Percentiles rank a stretch among this genome's conserved stretches.
phyloP scores from a whole-genome alignment of 2,113 vertebrate genomes.

The Cichladusa arquata region DNA sequence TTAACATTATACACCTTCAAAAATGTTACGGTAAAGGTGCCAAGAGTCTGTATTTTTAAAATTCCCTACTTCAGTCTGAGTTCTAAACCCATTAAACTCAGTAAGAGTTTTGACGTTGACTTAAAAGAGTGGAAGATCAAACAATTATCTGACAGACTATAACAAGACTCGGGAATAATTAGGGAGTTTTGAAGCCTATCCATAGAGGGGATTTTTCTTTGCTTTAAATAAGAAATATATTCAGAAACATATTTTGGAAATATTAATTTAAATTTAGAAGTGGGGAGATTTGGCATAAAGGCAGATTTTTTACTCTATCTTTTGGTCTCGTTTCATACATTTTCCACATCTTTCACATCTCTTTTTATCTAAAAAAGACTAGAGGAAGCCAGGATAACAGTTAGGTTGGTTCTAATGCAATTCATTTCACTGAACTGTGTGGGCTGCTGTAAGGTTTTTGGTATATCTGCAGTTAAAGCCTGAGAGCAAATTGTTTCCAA shows the following conservation, averaged over 20 bases:
- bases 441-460: background rate
- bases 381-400: background rate
- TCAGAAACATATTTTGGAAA: slow-evolving; percentile 46
- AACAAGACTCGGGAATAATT: slow-evolving; percentile 34
- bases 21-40: slow-evolving; percentile 21
- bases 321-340: background rate
- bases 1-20: slow-evolving; percentile 27
- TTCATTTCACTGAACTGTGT: background rate
- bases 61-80: slow-evolving; percentile 6
- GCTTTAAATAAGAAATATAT: slow-evolving; percentile 10
- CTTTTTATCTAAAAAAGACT: background rate
- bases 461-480: background rate
- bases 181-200: slow-evolving; percentile 34
- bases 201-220: slow-evolving; percentile 17
- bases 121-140: slow-evolving; percentile 58
- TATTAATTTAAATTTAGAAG: slow-evolving; percentile 36
- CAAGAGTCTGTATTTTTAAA: slow-evolving; percentile 60
- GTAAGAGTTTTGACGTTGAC: slow-evolving; percentile 7
- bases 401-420: background rate
- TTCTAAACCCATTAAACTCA: slow-evolving; percentile 33
- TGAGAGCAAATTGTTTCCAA: background rate
- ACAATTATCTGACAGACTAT: slow-evolving; percentile 50
- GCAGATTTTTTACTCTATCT: background rate
- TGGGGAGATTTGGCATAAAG: background rate
- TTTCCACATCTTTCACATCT: background rate